Percentiles rank a stretch among this genome's conserved stretches.
phyloP scores from a whole-genome alignment of 37 sponge, comb jelly and placozoan genomes.

The Axinella damicornis region DNA sequence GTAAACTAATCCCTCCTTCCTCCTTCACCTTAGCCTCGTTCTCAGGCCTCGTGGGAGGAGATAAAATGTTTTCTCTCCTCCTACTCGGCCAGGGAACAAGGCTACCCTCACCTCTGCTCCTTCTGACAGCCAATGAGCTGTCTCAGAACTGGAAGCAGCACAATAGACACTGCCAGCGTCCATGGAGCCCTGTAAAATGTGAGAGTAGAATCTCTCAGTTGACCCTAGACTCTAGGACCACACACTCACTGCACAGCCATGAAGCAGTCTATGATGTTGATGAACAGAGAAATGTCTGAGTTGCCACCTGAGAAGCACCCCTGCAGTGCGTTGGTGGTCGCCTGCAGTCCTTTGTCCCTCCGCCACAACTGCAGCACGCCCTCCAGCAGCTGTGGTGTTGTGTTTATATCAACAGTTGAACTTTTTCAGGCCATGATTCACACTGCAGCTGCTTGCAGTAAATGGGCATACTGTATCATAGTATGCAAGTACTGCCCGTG shows the following conservation, averaged over 20 bases:
- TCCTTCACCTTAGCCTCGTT: no score
- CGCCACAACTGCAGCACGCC: conserved; percentile 36
- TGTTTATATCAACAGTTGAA: no score
- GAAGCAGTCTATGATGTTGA: conserved; percentile 31
- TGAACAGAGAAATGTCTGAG: conserved; percentile 20
- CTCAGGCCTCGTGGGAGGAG: no score
- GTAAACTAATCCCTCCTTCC: background rate
- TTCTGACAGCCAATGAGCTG: conserved; percentile 21
- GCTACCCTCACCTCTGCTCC: background rate
- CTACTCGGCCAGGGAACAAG: background rate
- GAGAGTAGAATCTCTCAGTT: no score
- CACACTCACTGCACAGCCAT: conserved; percentile 28
- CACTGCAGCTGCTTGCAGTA: no score
- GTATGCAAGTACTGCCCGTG: no score
- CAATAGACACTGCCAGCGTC: conserved; percentile 55
- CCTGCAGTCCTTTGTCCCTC: conserved; percentile 51
- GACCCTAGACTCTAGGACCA: no score
- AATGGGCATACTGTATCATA: no score
- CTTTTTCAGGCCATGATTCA: no score
- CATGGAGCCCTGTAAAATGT: conserved; percentile 39
- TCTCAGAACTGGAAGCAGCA: conserved; percentile 37
- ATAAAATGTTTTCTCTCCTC: no score
- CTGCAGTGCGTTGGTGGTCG: conserved; percentile 38
- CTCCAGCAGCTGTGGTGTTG: conserved; percentile 35
- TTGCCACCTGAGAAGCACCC: conserved; percentile 37